phyloP scores from a whole-genome alignment of 2,888 invertebrate species.

The Cylloceria caligata region DNA sequence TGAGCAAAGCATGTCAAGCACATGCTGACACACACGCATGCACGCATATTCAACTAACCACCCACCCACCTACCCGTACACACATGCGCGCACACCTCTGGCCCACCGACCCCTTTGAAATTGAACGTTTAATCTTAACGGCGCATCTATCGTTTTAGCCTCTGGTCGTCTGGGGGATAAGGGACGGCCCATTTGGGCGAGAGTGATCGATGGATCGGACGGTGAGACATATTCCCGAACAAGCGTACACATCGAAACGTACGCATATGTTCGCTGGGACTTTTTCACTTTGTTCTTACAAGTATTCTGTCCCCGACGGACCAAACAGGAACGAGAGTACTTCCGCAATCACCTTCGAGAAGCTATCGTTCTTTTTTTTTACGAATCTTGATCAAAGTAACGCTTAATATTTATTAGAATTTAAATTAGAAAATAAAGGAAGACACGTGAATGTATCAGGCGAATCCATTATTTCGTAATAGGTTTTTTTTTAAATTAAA shows the following conservation, averaged over 20 bases:
- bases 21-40: not conserved
- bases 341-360: not conserved
- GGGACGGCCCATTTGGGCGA: slow-evolving; percentile 67
- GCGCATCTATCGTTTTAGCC: slow-evolving; percentile 74
- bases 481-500: too few relatives aligned
- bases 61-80: too few relatives aligned
- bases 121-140: slow-evolving; percentile 77
- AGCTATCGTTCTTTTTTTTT: not conserved
- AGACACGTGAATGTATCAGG: too few relatives aligned
- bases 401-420: not conserved
- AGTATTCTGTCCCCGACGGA: not conserved
- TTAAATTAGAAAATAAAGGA: not conserved
- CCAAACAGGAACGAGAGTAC: not conserved
- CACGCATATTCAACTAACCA: too few relatives aligned
- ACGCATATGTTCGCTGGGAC: slow-evolving; percentile 5
- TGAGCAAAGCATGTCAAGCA: slow-evolving; percentile 28
- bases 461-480: too few relatives aligned
- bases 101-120: slow-evolving; percentile 67
- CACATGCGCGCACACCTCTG: slow-evolving; percentile 11
- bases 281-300: not conserved
- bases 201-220: slow-evolving; percentile 71
- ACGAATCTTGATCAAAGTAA: not conserved
- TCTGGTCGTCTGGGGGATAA: slow-evolving; percentile 66
- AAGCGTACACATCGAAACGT: not conserved
- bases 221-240: slow-evolving; percentile 33